phyloP scores from a whole-genome alignment of 2,113 vertebrate genomes.

The Illadopsis cleaveri region DNA sequence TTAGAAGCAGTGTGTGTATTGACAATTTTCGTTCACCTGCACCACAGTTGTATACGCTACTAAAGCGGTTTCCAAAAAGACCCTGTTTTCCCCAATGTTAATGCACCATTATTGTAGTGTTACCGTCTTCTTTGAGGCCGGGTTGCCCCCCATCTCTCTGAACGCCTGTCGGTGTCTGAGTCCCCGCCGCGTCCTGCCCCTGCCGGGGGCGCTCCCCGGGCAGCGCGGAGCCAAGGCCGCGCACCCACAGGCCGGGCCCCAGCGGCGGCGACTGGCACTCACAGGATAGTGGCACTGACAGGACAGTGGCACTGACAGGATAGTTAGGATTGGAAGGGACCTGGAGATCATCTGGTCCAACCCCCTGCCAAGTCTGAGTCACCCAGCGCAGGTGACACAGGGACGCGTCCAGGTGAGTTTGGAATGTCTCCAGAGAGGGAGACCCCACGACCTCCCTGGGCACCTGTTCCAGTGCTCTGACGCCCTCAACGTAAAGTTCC shows the following conservation, averaged over 20 bases:
- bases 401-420: not conserved
- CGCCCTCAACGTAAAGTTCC: not conserved
- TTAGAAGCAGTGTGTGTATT: not conserved
- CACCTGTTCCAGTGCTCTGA: not conserved
- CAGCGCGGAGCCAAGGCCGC: not conserved
- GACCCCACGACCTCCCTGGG: not conserved
- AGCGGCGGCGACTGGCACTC: not conserved
- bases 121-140: not conserved
- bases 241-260: not conserved
- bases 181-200: not conserved
- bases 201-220: not conserved
- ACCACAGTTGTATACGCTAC: rapidly evolving
- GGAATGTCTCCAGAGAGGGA: not conserved
- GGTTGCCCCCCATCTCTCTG: rapidly evolving
- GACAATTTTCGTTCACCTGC: too few relatives aligned
- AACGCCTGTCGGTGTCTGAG: rapidly evolving
- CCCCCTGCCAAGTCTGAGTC: not conserved
- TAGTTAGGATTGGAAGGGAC: rapidly evolving
- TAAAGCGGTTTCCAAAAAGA: not conserved
- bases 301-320: not conserved
- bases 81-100: rapidly evolving
- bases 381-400: not conserved
- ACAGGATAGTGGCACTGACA: not conserved
- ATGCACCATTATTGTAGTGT: rapidly evolving
- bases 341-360: not conserved